Conservation (phyloP, 2,113 vertebrate species). For the Limanda limanda region DNA sequence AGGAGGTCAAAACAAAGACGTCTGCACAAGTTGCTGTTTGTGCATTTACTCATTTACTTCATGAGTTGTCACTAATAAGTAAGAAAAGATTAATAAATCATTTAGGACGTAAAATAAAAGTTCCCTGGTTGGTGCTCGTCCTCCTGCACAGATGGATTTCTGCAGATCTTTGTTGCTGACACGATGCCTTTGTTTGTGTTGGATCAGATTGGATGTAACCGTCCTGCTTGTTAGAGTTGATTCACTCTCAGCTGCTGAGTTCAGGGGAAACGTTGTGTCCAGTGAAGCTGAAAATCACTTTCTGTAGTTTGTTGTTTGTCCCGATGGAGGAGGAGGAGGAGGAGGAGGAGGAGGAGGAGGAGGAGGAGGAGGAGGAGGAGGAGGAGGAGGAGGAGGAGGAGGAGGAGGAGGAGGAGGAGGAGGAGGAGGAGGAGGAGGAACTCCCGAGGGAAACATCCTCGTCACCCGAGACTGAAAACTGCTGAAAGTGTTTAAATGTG, state of each 20-base stretch:
- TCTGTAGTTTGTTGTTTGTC: not conserved
- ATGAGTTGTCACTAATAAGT: too few relatives aligned
- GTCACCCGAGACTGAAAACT: not conserved
- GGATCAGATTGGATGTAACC: too few relatives aligned
- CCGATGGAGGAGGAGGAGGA: slow-evolving; percentile 1
- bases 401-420: slow-evolving; percentile 14
- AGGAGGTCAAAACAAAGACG: too few relatives aligned
- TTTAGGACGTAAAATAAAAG: too few relatives aligned
- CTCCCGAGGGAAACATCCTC: not conserved
- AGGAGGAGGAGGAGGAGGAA: slow-evolving; percentile 5
- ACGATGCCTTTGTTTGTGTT: too few relatives aligned
- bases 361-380: not conserved
- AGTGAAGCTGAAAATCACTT: slow-evolving; percentile 27
- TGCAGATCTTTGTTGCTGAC: too few relatives aligned
- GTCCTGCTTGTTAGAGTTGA: too few relatives aligned
- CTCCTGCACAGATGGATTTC: too few relatives aligned
- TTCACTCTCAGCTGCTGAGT: slow-evolving; percentile 13
- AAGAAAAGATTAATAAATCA: too few relatives aligned
- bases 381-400: slow-evolving; percentile 11
- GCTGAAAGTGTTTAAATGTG: slow-evolving; percentile 1
- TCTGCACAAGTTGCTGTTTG: too few relatives aligned
- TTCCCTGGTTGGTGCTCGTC: too few relatives aligned
- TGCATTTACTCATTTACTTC: too few relatives aligned
- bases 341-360: not conserved
- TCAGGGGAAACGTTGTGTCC: slow-evolving; percentile 10